Base-by-base conservation (phyloP, 2,888 invertebrate genomes). In the Eupithecia dodoneata region DNA sequence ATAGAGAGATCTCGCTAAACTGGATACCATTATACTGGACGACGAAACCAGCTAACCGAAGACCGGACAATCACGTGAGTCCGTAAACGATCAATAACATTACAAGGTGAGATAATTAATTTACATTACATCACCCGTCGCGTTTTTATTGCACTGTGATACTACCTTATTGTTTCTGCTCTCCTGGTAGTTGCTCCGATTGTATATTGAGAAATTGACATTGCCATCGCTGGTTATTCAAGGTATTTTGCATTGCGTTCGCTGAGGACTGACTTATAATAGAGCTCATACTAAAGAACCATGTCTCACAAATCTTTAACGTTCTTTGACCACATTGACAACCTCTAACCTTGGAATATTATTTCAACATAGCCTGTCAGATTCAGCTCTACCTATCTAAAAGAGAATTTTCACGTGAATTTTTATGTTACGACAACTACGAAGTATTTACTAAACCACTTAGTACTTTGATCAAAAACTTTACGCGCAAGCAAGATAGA, bases 121-220 rank as follows among this genome's bases (percentile, higher is more conserved):
- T 79, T 74, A 78, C 76, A 76, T 73, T 52, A 42, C n/a, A 73
- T 76, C 73, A 76, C 70, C 70, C 49, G 75, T 55, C 75, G 75
- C 75, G 66, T 74, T 76, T 78, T 79, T 72, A 74, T 73, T 74
- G 70, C 63, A 47, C 72, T 59, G 42, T 47, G 67, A 75, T 49
- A 79, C 72, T 77, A 71, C 75, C 63, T 81, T 66, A n/a, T 44
- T 69, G 42, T 10, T 79, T 78, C 76, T 82, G 79, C 2, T 74
- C 75, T 71, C 82, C 80, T 80, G 75, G 77, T 80, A 77, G 75
- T 69, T 73, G 76, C 69, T 76, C 71, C 76, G 80, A 76, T 73
- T 77, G 74, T 77, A 67, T 77, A 75, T 79, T 79, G 65, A 71
- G 72, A 77, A 78, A 77, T 75, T 76, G 69, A 69, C 76, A 76